phyloP scores from a whole-genome alignment of 2,797 vertebrate genomes.

The Arremon brunneinucha region DNA sequence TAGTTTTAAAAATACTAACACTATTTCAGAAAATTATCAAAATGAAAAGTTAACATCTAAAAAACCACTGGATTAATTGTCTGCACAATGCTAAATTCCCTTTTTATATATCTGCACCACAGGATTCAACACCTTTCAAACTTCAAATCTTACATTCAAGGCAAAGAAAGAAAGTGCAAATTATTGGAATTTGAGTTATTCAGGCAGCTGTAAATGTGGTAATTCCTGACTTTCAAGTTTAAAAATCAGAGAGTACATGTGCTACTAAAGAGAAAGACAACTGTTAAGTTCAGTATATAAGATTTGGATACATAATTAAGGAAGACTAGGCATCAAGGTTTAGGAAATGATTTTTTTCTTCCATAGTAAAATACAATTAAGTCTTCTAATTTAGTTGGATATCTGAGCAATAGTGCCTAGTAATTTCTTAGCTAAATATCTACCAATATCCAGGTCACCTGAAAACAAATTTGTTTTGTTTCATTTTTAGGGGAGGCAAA shows the following conservation, averaged over 20 bases:
- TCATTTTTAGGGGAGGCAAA: not conserved
- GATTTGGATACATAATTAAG: not conserved
- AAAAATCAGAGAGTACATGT: not conserved
- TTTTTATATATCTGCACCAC: not conserved
- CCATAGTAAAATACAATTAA: not conserved
- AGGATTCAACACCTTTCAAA: not conserved
- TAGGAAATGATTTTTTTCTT: not conserved
- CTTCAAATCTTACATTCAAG: not conserved
- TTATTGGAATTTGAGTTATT: not conserved
- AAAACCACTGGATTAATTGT: not conserved
- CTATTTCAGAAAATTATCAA: not conserved
- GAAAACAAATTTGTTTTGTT: not conserved
- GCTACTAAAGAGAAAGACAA: not conserved
- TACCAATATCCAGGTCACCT: not conserved
- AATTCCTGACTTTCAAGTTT: not conserved
- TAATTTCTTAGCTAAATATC: constrained; percentile 25
- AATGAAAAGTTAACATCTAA: not conserved
- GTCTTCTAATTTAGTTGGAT: not conserved
- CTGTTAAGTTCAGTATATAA: not conserved
- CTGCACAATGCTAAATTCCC: not conserved
- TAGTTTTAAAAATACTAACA: not conserved
- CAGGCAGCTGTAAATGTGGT: not conserved
- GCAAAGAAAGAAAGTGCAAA: not conserved
- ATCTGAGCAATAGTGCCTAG: not conserved
- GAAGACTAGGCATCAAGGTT: not conserved